Base-by-base conservation (phyloP, 2,888 invertebrate genomes). In the Bellardia pandia region DNA sequence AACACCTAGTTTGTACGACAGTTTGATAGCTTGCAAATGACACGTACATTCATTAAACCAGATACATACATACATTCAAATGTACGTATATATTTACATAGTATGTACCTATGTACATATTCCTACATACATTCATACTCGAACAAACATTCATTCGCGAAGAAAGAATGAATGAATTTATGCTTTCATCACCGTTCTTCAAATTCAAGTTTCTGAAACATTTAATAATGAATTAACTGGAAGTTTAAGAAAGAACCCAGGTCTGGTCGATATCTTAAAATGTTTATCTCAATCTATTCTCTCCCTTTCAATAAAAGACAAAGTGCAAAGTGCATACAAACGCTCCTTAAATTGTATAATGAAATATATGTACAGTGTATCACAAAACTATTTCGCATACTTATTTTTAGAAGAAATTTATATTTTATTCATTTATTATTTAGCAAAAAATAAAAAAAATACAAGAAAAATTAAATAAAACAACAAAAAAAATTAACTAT, bases 1-100 rank as follows among this genome's bases (percentile, higher is more conserved):
- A 93, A 93, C 93, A 93, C 93, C 93, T 93, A 86, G 85, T 87
- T 86, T 85, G 89, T 89, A 86, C 78, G 90, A 86, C 85, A 87
- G 85, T 85, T 81, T 87, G 81, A 78, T 81, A 85, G 69, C 75
- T 87, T 75, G 62, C 56, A 74, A 85, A 75, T 87, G 87, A 87
- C 87, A 87, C 81, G 74, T 81, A 76, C 85, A 87, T 87, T 85
- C 64, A 85, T 87, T 85, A 79, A 56, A 78, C 45, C 7, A 14
- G 45, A 68, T 53, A 53, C 33, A 64, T 51, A 53, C 40, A 69
- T 33, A 6, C 56, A 71, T 23, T 37, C 13, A 6, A 6, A 5
- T 37, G 37, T 37, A 37, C 37, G 33, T 48, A 5, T 60, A 14
- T 42, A 56, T 51, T 64, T 30, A 56, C 16, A 33, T 11, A n/a